These are phyloP conservation scores for Anser cygnoides DNA, from an alignment of 2,113 vertebrate species.

Conservation along the genomic window DNA sequence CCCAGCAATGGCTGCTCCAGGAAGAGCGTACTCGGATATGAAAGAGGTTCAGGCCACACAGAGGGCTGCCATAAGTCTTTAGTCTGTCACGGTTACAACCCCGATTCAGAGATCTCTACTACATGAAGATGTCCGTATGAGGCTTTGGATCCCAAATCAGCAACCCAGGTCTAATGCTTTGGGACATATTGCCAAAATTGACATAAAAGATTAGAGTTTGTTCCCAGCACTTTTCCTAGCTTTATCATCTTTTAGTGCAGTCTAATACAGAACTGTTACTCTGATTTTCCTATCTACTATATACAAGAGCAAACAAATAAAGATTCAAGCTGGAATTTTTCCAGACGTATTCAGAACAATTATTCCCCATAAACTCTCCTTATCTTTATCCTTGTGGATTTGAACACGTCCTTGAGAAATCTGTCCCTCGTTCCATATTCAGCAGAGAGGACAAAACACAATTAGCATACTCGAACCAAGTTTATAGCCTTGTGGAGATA, in stretches of 20 bases:
- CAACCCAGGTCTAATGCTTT: background rate
- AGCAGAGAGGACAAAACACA: background rate
- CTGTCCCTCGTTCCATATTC: background rate
- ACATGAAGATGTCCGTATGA: background rate
- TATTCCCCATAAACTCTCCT: background rate
- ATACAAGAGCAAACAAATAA: background rate
- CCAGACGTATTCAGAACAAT: background rate
- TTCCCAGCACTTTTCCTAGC: background rate
- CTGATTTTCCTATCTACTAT: background rate
- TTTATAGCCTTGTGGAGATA: background rate
- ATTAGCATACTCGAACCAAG: background rate
- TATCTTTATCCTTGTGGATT: background rate
- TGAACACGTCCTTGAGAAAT: slow-evolving; percentile 14
- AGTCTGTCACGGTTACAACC: background rate
- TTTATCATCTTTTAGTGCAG: background rate
- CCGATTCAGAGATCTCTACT: background rate
- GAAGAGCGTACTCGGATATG: accelerated
- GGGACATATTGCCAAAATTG: background rate
- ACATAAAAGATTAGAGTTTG: background rate
- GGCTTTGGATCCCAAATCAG: background rate
- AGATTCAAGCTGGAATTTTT: background rate
- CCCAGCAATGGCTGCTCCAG: accelerated
- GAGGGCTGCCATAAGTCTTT: background rate
- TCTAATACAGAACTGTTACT: background rate
- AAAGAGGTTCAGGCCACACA: background rate